phyloP scores from a whole-genome alignment of 1,140 invertebrate genomes.

The Apis cerana region DNA sequence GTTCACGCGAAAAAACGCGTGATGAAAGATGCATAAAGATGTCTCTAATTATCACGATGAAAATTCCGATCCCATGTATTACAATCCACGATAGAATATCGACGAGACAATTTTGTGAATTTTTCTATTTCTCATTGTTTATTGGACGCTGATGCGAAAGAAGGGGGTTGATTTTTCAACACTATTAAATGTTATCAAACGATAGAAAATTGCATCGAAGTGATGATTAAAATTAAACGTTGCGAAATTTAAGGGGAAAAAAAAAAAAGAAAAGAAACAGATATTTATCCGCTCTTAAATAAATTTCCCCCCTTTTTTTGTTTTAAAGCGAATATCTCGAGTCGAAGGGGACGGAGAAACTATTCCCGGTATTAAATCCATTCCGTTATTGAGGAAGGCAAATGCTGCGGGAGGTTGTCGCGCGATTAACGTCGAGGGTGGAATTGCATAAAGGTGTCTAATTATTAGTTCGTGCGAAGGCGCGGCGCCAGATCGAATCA shows the following conservation, averaged over 20 bases:
- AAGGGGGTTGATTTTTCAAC: too few relatives aligned
- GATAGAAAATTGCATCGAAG: too few relatives aligned
- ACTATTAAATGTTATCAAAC: too few relatives aligned
- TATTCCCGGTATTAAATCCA: constrained; percentile 8
- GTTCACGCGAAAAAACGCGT: neutral
- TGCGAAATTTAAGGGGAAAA: too few relatives aligned
- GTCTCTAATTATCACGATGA: constrained; percentile 39
- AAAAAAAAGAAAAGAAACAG: too few relatives aligned
- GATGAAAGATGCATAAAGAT: constrained; percentile 16
- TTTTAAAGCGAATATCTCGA: too few relatives aligned
- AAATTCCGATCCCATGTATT: constrained; percentile 15
- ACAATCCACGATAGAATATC: constrained; percentile 8
- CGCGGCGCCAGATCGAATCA: constrained; percentile 74
- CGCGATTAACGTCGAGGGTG: constrained; percentile 44
- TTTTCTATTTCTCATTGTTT: constrained; percentile 1
- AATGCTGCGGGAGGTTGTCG: constrained; percentile 24
- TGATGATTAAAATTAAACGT: too few relatives aligned
- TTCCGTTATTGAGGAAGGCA: constrained; percentile 3
- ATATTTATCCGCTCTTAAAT: too few relatives aligned
- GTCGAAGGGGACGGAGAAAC: too few relatives aligned
- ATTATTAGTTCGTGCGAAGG: constrained; percentile 75
- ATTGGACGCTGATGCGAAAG: neutral
- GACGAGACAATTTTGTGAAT: constrained; percentile 41
- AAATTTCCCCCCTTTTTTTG: too few relatives aligned
- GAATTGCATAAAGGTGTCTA: constrained; percentile 73